Conservation (phyloP, 2,888 invertebrate species). For the Drosophila engyochracea region DNA sequence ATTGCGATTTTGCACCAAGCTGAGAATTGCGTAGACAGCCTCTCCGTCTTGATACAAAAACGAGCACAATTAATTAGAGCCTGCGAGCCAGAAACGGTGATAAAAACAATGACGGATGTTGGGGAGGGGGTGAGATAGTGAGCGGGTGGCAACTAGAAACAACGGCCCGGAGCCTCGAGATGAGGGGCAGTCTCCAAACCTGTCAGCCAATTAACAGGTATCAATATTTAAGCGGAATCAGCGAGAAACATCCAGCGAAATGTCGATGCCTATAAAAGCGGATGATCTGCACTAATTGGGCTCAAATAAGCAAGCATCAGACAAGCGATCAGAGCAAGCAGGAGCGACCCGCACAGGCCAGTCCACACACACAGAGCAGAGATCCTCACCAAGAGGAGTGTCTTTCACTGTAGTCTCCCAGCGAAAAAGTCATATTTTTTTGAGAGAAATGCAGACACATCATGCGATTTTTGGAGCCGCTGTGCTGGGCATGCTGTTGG, state of each 20-base stretch:
- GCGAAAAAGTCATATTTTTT: not conserved
- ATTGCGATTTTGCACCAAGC: conserved; percentile 47
- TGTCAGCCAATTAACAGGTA: conserved; percentile 76
- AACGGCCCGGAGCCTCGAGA: not conserved
- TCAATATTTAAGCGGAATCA: conserved; percentile 75
- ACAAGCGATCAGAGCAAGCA: conserved; percentile 43
- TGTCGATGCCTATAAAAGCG: conserved; percentile 63
- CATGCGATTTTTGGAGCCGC: conserved; percentile 69
- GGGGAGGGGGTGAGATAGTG: not conserved
- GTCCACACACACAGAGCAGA: not conserved
- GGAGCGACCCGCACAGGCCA: conserved; percentile 1
- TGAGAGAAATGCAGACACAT: conserved; percentile 57
- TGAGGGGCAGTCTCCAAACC: conserved; percentile 51
- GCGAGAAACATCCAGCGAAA: conserved; percentile 38
- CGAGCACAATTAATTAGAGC: conserved; percentile 84
- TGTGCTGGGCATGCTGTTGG: conserved; percentile 71
- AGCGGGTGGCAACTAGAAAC: not conserved
- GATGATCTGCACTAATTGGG: conserved; percentile 67
- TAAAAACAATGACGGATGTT: conserved; percentile 55
- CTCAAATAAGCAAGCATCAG: conserved; percentile 69
- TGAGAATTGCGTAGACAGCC: conserved; percentile 74
- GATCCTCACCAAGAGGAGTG: conserved; percentile 8
- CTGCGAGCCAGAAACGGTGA: conserved; percentile 41
- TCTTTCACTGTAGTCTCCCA: not conserved
- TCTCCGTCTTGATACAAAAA: conserved; percentile 56